A percentile compares a stretch with the other conserved stretches of the same genome.
Evolutionary conservation across 2,113 vertebrate species (phyloP).

Genomic region (Notarius lentiginosus): DNA sequence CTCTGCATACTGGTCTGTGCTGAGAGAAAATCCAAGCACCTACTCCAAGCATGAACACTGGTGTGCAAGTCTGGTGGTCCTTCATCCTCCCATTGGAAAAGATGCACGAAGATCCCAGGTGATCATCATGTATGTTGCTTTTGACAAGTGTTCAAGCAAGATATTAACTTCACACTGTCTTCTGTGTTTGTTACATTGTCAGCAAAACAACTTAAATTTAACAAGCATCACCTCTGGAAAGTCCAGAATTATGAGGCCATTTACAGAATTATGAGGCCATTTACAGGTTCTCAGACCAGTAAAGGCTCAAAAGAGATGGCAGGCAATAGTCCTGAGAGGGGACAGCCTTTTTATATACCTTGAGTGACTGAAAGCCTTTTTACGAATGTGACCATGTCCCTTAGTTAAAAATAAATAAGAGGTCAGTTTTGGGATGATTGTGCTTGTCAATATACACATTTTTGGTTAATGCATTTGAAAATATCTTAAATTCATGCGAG

Average conservation of each 20-base stretch:
- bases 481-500: not conserved
- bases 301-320: not conserved
- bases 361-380: not conserved
- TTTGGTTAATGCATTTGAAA: not conserved
- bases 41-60: not conserved
- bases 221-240: not conserved
- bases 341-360: not conserved
- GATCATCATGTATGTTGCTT: not conserved
- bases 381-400: not conserved
- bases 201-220: not conserved
- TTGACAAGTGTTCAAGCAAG: not conserved
- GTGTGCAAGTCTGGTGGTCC: not conserved
- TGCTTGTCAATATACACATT: too few relatives aligned
- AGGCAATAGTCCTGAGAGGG: not conserved
- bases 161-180: not conserved
- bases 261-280: not conserved
- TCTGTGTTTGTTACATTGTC: too few relatives aligned
- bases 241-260: not conserved
- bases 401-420: not conserved
- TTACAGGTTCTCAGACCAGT: not conserved
- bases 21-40: not conserved
- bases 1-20: not conserved
- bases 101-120: not conserved
- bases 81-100: not conserved
- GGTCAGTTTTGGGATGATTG: too few relatives aligned